Percentiles rank a stretch among this genome's conserved stretches.
Conservation (phyloP, 1,140 invertebrate species). For the Hylaeus anthracinus region DNA sequence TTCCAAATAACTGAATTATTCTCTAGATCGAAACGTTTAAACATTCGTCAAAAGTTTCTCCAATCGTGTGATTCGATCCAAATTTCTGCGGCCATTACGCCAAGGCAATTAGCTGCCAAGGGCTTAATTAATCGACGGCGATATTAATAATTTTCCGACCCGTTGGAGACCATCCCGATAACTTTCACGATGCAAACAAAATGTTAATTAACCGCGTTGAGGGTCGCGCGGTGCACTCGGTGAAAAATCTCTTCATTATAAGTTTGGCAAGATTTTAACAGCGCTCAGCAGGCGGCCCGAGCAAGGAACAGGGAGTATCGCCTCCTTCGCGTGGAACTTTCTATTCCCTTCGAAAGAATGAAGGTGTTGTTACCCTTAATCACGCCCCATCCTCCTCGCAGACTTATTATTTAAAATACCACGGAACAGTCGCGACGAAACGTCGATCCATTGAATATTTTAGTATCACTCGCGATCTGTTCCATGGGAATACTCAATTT, state of each 20-base stretch:
- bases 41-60: not conserved
- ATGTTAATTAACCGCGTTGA: constrained; percentile 67
- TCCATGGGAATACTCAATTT: too few species aligned
- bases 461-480: too few species aligned
- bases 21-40: not conserved
- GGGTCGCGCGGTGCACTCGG: constrained; percentile 17
- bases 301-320: constrained; percentile 24
- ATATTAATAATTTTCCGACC: constrained; percentile 59
- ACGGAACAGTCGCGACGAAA: not conserved
- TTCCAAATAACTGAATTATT: too few species aligned
- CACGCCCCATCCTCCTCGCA: not conserved
- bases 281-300: constrained; percentile 30
- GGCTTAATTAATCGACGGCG: constrained; percentile 41
- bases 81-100: not conserved
- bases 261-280: constrained; percentile 64
- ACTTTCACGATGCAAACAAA: constrained; percentile 65
- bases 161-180: constrained; percentile 33
- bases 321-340: constrained; percentile 44
- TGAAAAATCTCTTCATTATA: constrained; percentile 71
- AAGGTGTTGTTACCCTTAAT: constrained; percentile 6
- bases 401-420: not conserved
- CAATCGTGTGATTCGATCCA: not conserved
- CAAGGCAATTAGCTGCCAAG: constrained; percentile 27
- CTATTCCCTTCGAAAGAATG: constrained; percentile 18
- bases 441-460: not conserved